A percentile compares a stretch with the other conserved stretches of the same genome.
These are phyloP conservation scores for Spizaetus ornatus DNA, from an alignment of 2,113 vertebrate species.

Conservation along the genomic window DNA sequence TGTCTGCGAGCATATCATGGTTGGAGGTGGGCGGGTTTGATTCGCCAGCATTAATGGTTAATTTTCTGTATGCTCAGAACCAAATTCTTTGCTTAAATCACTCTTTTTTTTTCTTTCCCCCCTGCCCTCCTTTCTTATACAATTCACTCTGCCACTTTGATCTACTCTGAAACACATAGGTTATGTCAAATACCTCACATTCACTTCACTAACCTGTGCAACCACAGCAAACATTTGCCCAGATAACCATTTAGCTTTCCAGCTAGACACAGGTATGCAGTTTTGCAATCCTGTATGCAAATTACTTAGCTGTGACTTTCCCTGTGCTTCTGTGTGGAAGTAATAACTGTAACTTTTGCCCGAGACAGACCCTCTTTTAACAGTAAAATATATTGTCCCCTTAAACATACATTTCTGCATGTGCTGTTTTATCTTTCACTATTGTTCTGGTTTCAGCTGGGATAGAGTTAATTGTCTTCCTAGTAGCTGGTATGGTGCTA, in stretches of 20 bases:
- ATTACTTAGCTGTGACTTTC: background rate
- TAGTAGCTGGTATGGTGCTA: too few relatives aligned
- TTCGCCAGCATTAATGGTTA: background rate
- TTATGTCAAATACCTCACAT: background rate
- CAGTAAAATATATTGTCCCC: background rate
- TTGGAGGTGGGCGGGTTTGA: background rate
- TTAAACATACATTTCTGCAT: constrained; percentile 29
- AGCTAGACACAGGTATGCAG: background rate
- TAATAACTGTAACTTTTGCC: background rate
- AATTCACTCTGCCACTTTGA: background rate
- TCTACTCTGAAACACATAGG: background rate
- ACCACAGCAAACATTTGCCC: background rate
- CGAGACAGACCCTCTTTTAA: background rate
- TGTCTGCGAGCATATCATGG: background rate
- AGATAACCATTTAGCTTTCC: background rate
- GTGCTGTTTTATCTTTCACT: background rate
- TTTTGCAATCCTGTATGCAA: background rate
- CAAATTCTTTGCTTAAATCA: background rate
- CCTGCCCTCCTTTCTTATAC: background rate
- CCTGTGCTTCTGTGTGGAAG: background rate
- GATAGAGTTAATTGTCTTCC: too few relatives aligned
- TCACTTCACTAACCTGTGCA: background rate
- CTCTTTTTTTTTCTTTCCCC: too few relatives aligned
- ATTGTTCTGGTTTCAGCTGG: too few relatives aligned
- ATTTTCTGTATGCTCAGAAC: background rate